A percentile compares a stretch with the other conserved stretches of the same genome.
Conservation (phyloP, 92 coral and sea anemone genomes). For the Actinernus sp. region DNA sequence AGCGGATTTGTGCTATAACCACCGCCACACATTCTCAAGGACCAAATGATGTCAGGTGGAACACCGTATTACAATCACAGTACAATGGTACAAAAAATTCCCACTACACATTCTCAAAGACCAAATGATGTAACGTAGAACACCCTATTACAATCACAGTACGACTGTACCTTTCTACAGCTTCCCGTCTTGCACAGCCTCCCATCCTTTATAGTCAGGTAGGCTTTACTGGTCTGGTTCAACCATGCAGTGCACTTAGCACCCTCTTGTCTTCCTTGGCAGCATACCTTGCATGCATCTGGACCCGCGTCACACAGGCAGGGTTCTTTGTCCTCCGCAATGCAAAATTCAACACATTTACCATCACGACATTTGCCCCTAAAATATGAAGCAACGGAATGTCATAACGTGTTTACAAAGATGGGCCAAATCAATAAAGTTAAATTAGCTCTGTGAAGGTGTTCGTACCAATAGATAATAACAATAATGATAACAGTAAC, state of each 20-base stretch:
- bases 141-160: neutral
- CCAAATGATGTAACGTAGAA: too few relatives aligned
- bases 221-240: slow-evolving; percentile 25
- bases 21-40: too few relatives aligned
- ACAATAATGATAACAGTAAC: too few relatives aligned
- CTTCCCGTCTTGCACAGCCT: slow-evolving; percentile 76
- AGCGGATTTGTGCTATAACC: too few relatives aligned
- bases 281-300: slow-evolving; percentile 88
- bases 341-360: slow-evolving; percentile 79
- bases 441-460: too few relatives aligned
- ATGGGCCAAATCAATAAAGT: neutral
- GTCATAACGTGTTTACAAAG: neutral
- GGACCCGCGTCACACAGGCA: slow-evolving; percentile 71
- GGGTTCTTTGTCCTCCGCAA: slow-evolving; percentile 56
- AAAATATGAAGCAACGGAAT: too few relatives aligned
- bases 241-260: slow-evolving; percentile 50
- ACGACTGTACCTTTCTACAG: slow-evolving; percentile 58
- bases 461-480: too few relatives aligned
- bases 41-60: too few relatives aligned
- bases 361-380: slow-evolving; percentile 89
- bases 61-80: too few relatives aligned
- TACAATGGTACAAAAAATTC: too few relatives aligned
- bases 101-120: too few relatives aligned
- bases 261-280: slow-evolving; percentile 26
- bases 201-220: slow-evolving; percentile 56